These are phyloP conservation scores for Meandrusa payeni DNA, from an alignment of 2,888 invertebrate species.

Conservation along the genomic window DNA sequence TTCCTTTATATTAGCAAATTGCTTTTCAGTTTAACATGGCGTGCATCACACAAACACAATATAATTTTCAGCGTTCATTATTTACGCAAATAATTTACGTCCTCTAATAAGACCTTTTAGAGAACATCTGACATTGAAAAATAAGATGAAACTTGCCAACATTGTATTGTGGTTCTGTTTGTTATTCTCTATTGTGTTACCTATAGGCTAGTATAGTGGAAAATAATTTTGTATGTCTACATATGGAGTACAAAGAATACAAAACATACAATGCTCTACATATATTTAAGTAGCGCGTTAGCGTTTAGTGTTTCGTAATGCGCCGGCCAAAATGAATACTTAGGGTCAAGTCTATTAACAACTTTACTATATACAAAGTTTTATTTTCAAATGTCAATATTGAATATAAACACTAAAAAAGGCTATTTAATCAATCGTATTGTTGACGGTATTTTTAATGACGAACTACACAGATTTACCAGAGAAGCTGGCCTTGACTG, in stretches of 20 bases:
- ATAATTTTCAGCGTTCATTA: constrained; percentile 44
- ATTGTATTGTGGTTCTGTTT: constrained; percentile 33
- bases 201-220: constrained; percentile 33
- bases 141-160: constrained; percentile 32
- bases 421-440: too few relatives aligned
- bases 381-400: neutral
- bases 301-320: constrained; percentile 6
- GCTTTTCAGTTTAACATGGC: constrained; percentile 16
- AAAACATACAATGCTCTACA: constrained; percentile 24
- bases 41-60: constrained; percentile 33
- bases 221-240: constrained; percentile 38
- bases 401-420: too few relatives aligned
- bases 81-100: constrained; percentile 43
- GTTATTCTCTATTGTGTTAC: constrained; percentile 33
- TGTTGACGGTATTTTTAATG: too few relatives aligned
- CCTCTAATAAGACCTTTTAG: constrained; percentile 52
- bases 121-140: constrained; percentile 53
- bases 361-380: neutral
- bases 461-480: too few relatives aligned
- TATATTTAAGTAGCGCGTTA: constrained; percentile 26
- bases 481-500: too few relatives aligned
- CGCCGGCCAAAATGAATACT: neutral
- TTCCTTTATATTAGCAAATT: constrained; percentile 17
- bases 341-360: constrained; percentile 16
- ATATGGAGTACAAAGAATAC: constrained; percentile 32